Evolutionary conservation across 2,113 vertebrate genomes (phyloP), one percentile per base, ranked within the genome.

Genomic region (Tragelaphus imberbis): DNA sequence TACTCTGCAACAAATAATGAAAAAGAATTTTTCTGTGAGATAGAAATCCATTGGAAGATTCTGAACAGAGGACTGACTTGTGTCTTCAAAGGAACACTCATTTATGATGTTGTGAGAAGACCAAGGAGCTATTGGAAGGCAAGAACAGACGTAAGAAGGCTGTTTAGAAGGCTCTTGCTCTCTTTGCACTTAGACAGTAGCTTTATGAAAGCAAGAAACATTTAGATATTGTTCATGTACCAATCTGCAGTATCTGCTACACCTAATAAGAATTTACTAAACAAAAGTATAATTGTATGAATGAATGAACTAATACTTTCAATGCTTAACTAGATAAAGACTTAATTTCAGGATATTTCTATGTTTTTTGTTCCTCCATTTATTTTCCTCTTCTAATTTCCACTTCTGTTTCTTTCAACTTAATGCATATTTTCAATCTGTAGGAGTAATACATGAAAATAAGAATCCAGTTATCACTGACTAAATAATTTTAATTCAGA

Each of bases 401-500:
- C 56, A 47, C 61, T 90, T 92, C 33, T 82, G 58, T 56, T 80
- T 89, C 44, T 84, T 93, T 86, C 8, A 93, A 77, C 19, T 56
- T 93, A 81, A 65, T 75, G 12, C 10, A 28, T 77, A n/a, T 51
- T 88, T 94, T 77, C 28, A 85, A 27, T 87, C 55, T 87, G 21
- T 33, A 80, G 15, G 25, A 79, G 53, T 92, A 94, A 65, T 90
- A 44, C 65, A 77, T 82, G 49, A 80, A 95, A 88, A 88, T 89
- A 33, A 97, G 36, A 85, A 91, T 88, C 79, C 19, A 51, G 44
- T 88, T 36, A 81, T 47, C n/a, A 94, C 25, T 59, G 47, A 65
- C 51, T 49, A 44, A 68, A 85, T 15, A 97, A 90, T 89, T 91
- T 89, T 27, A 86, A 97, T 93, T 58, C 17, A 47, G 44, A 90